Evolutionary conservation across 1,140 invertebrate species (phyloP).

Genomic region (Acyrthosiphon pisum): DNA sequence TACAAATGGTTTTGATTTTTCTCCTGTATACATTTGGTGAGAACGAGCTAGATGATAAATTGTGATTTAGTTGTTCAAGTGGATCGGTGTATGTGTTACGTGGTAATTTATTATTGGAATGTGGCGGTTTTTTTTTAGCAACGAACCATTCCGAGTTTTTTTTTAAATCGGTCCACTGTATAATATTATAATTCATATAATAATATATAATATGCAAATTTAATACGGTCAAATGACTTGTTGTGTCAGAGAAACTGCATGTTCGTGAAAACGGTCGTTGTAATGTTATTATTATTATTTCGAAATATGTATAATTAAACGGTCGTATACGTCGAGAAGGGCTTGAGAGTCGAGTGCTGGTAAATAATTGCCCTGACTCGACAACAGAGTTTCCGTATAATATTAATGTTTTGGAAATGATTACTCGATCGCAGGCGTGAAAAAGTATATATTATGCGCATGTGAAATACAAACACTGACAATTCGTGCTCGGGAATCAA

Average conservation of each 20-base stretch:
- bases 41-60: neutral
- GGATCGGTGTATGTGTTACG: neutral
- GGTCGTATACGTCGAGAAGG: neutral
- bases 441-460: neutral
- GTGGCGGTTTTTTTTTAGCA: neutral
- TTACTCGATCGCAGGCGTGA: neutral
- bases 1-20: neutral
- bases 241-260: neutral
- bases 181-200: neutral
- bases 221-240: neutral
- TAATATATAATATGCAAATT: neutral
- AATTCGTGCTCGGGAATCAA: neutral
- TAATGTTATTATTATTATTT: neutral
- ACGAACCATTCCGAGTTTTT: neutral
- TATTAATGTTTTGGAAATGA: slow-evolving; percentile 5
- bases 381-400: neutral
- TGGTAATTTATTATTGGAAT: neutral
- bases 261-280: neutral
- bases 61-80: neutral
- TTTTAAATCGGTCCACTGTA: neutral
- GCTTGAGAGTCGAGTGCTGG: neutral
- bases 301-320: neutral
- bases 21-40: neutral
- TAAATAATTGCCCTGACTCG: neutral
- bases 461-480: neutral